Conservation (phyloP, 2,797 vertebrate species). For the Lerista edwardsae region DNA sequence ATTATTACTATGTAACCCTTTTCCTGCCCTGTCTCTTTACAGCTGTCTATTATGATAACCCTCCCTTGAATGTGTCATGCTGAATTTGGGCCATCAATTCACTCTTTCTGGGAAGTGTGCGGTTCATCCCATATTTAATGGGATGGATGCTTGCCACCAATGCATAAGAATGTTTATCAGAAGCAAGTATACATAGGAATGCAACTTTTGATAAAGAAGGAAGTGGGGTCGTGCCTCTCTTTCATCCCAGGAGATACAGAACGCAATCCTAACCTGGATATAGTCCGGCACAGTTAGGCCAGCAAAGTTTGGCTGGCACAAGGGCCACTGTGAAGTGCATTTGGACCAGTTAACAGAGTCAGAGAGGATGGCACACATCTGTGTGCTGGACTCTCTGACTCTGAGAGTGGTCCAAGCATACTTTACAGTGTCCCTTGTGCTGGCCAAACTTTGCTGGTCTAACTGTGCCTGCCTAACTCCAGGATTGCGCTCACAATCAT, state of each 20-base stretch:
- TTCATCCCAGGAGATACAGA: background rate
- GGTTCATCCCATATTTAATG: background rate
- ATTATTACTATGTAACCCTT: slow-evolving; percentile 11
- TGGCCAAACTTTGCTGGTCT: too few relatives aligned
- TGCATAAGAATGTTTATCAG: background rate
- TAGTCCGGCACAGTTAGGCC: too few relatives aligned
- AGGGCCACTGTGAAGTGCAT: too few relatives aligned
- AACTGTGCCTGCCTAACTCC: too few relatives aligned
- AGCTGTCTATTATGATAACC: background rate
- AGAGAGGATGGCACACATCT: too few relatives aligned
- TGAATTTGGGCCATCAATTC: background rate
- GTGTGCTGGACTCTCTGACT: too few relatives aligned
- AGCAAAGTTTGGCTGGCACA: too few relatives aligned
- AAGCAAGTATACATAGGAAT: background rate
- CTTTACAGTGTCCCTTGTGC: too few relatives aligned
- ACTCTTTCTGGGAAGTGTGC: background rate
- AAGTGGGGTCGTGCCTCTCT: background rate
- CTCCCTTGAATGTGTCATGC: background rate
- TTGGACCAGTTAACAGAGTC: too few relatives aligned
- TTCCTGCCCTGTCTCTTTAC: background rate
- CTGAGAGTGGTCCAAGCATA: too few relatives aligned
- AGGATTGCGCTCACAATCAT: too few relatives aligned
- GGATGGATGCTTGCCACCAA: background rate
- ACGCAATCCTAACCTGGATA: too few relatives aligned
- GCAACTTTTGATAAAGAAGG: background rate